Conservation (phyloP, 2,888 invertebrate species). For the Panzeria rudis region DNA sequence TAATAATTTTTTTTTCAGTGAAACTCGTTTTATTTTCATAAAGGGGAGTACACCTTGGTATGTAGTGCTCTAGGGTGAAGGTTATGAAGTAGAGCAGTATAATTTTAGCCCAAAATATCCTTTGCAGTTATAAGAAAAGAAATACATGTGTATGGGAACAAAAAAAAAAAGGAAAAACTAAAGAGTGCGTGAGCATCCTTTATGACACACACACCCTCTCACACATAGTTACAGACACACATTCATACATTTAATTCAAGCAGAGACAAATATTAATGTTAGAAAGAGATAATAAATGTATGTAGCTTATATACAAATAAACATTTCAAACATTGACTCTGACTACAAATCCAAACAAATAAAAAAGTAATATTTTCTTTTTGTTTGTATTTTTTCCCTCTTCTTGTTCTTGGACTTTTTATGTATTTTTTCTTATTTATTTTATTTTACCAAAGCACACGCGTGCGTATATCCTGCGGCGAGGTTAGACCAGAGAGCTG, state of each 20-base stretch:
- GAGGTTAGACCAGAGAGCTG: constrained; percentile 56
- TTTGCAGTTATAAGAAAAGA: constrained; percentile 60
- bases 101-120: constrained; percentile 45
- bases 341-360: constrained; percentile 38
- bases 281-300: constrained; percentile 62
- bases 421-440: constrained; percentile 1
- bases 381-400: constrained; percentile 24
- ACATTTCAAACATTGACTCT: constrained; percentile 12
- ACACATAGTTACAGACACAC: not conserved
- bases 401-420: constrained; percentile 11
- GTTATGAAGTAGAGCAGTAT: constrained; percentile 63
- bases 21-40: constrained; percentile 28
- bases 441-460: constrained; percentile 51
- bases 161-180: not conserved
- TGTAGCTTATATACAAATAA: not conserved
- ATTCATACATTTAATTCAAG: constrained; percentile 57
- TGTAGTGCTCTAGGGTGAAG: constrained; percentile 72
- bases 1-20: constrained; percentile 40
- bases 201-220: constrained; percentile 52
- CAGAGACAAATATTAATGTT: constrained; percentile 64
- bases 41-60: constrained; percentile 72
- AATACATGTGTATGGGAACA: not conserved
- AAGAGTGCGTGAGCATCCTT: constrained; percentile 68
- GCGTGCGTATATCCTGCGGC: constrained; percentile 70
- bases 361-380: constrained; percentile 31